Base-by-base conservation (phyloP, 1,140 invertebrate genomes). In the Ctenoplectra terminalis region DNA sequence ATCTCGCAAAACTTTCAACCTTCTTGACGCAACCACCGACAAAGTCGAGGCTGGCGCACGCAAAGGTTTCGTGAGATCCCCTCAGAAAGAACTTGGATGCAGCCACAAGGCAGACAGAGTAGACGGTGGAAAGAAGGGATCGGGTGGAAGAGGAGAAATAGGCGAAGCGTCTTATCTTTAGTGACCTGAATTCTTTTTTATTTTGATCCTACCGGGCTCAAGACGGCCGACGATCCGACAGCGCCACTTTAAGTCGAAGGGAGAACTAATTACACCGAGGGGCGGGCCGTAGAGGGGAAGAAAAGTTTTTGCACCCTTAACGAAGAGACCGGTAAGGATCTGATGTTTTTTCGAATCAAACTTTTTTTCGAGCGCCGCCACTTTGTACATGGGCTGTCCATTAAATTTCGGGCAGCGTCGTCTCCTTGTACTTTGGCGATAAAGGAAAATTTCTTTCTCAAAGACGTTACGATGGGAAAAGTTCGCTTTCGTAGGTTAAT, bases 241-340 rank as follows among this genome's bases (percentile, higher is more conserved):
- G 81, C 81, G 83, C 88, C 87, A 91, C 86, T 92, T 91, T 90
- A 92, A 90, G 88, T 91, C 88, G 23, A 54, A 56, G 15, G 29
- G 78, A 84, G 90, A 92, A 91, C 91, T 93, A 93, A 93, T 93
- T 93, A 93, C 89, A 58, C 37, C 58, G 15, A n/a, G 37, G 34
- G 34, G 37, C 20, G 34, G 61, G 37, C 7, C 61, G 23, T 23
- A 20, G 50, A 31, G 60, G 31, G 9, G 17, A 86, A 88, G 87
- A 89, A 88, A 85, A 87, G 83, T 92, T 92, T 91, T 92, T 90
- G 84, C 78, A 40, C 52, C 69, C 58, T 52, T 40, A 37, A 73
- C 71, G 71, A 73, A 58, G 71, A 60, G 34, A 9, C 46, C 56
- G 13, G 23, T 20, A 58, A 31, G 31, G 40, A 40, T 11, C 23